Evolutionary conservation across 2,888 invertebrate species (phyloP), one percentile per base, ranked within the genome.

Genomic region (Argyra leucocephala): DNA sequence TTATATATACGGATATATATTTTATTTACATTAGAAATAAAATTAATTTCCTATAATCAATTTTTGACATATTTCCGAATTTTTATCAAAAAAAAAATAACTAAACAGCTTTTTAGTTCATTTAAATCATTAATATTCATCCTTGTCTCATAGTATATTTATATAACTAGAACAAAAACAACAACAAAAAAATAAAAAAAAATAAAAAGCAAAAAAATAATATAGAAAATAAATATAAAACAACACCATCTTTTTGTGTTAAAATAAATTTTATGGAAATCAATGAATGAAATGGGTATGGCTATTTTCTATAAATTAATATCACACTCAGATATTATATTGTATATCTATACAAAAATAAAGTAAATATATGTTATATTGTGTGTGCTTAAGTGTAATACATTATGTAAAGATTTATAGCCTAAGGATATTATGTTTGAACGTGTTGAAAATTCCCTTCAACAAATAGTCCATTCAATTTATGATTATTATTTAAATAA

Each of bases 51-150:
- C 48, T 48, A 48, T 48, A 15, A 48, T 48, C 48, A 48, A 48
- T 48, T 48, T 48, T 48, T 48, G 48, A 48, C 48, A 48, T 48
- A 48, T 48, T 48, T 48, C 48, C 48, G 48, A 48, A 48, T 48
- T 18, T 48, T 48, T 48, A 48, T 48, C 48, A 15, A 48, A 48
- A 48, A 48, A 48, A 48, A 18, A 18, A 48, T 2, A 48, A 48
- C 12, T 12, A 48, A 37, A 37, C 37, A 37, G 12, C 4, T 12
- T 48, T 48, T 9, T 48, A 48, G 9, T 48, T 48, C 48, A 48
- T 48, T 15, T 48, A 48, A 48, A 48, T 48, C 48, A 48, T 48
- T 18, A 48, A 48, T 48, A 48, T 48, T 48, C 48, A 48, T 48
- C 48, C 48, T 48, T 48, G n/a, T 48, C 18, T 48, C 48, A 48